phyloP scores from a whole-genome alignment of 2,797 vertebrate genomes.

The Melanotaenia parkinsoni region DNA sequence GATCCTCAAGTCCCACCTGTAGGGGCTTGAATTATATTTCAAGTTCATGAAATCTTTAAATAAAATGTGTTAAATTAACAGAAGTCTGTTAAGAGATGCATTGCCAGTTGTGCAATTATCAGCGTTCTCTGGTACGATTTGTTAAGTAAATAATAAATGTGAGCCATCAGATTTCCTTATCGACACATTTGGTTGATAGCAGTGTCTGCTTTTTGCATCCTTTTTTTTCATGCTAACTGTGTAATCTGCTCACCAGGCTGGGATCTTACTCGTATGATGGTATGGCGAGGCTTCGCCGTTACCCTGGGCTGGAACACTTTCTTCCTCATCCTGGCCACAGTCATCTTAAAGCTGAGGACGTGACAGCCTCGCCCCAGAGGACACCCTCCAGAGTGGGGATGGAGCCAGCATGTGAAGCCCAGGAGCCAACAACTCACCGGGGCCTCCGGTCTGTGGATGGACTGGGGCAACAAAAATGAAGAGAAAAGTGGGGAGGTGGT shows the following conservation, averaged over 20 bases:
- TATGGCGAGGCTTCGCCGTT: slow-evolving; percentile 84
- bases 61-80: too few species aligned
- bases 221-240: neutral
- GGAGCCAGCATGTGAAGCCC: slow-evolving; percentile 26
- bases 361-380: slow-evolving; percentile 50
- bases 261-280: slow-evolving; percentile 83
- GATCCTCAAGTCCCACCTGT: too few species aligned
- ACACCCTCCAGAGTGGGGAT: slow-evolving; percentile 2
- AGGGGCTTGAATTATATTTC: too few species aligned
- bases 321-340: slow-evolving; percentile 84
- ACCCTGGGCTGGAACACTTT: slow-evolving; percentile 86
- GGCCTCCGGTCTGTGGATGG: slow-evolving; percentile 27
- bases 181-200: too few species aligned
- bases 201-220: neutral
- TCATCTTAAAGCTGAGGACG: slow-evolving; percentile 84
- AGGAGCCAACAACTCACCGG: slow-evolving; percentile 20
- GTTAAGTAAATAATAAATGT: too few species aligned
- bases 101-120: too few species aligned
- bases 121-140: too few species aligned
- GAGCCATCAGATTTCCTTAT: neutral
- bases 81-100: too few species aligned
- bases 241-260: slow-evolving; percentile 72
- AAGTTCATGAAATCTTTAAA: too few species aligned
- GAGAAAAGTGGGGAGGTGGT: neutral
- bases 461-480: slow-evolving; percentile 10